Percentiles rank a stretch among this genome's conserved stretches.
These are phyloP conservation scores for Spialia ferax DNA, from an alignment of 2,888 invertebrate genomes.

Conservation along the genomic window DNA sequence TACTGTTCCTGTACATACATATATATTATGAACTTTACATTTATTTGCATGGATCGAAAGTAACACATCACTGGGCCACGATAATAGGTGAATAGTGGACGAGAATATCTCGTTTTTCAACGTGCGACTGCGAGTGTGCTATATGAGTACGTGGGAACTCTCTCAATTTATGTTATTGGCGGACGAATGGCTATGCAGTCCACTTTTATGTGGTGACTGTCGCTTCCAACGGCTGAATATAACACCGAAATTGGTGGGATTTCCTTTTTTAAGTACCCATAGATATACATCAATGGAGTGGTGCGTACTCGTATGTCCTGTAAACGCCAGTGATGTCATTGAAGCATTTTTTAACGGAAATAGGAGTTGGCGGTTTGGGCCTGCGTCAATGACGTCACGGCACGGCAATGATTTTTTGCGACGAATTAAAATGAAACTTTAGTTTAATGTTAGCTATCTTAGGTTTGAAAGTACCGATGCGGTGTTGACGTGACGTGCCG, in stretches of 20 bases:
- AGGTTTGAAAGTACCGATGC: too few relatives aligned
- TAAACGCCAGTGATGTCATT: background rate
- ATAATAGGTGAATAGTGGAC: conserved; percentile 10
- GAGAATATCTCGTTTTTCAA: conserved; percentile 15
- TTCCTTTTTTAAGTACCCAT: background rate
- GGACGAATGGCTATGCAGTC: background rate
- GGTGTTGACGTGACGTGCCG: too few relatives aligned
- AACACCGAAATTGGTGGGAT: background rate
- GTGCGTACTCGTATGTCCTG: too few relatives aligned
- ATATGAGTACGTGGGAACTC: background rate
- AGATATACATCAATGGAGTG: too few relatives aligned
- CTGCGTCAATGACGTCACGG: too few relatives aligned
- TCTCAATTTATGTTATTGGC: conserved; percentile 1
- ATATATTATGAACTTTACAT: background rate
- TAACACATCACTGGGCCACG: conserved; percentile 19
- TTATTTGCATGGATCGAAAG: conserved; percentile 21
- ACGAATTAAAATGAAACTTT: too few relatives aligned
- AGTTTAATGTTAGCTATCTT: too few relatives aligned
- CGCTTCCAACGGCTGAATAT: background rate
- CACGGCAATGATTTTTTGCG: too few relatives aligned
- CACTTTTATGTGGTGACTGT: background rate
- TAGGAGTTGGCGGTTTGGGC: too few relatives aligned
- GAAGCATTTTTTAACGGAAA: background rate
- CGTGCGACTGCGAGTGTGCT: background rate
- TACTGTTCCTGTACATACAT: background rate